Base-by-base conservation (phyloP, 2,888 invertebrate species). In the Resseliella maxima region DNA sequence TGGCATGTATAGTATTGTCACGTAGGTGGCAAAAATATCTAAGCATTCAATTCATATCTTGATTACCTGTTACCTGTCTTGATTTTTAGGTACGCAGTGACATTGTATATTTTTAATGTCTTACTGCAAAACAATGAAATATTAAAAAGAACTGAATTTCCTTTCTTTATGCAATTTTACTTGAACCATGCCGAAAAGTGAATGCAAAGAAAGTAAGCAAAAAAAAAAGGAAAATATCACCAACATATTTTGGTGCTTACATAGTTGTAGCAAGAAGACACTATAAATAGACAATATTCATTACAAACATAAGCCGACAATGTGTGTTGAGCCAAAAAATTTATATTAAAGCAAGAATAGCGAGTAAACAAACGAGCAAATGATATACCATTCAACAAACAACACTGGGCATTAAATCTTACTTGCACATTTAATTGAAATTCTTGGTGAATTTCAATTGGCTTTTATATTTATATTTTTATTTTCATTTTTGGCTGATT, bases 401-500 rank as follows among this genome's bases (percentile, higher is more conserved):
- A n/a, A n/a, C 38, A 83, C n/a, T 8, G 83, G 41, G 81, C 35
- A 83, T n/a, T 83, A 38, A 83, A 83, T 36, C 36, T 38, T 21
- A 38, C 83, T 83, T 83, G 38, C 83, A 83, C 38, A 83, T 83
- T 83, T 24, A 83, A 83, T 83, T 83, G 36, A 83, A 83, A 38
- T 83, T 38, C 38, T 38, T 24, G 36, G 81, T 81, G 83, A 36
- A 83, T 38, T 72, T 31, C 31, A 72, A 72, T 59, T 72, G 72
- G 31, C 72, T 72, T 72, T 72, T 72, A 10, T 59, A 31, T 72
- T 15, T 3, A 5, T n/a, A 3, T 59, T 27, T 50, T 21, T 2
- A 31, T 21, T 64, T 24, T 10, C 5, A 6, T 31, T 8, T 31
- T 27, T 6, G 36, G 35, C 36, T 36, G 36, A 15, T 18, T 36